phyloP scores from a whole-genome alignment of 2,888 invertebrate species.

The Aplocera efformata region DNA sequence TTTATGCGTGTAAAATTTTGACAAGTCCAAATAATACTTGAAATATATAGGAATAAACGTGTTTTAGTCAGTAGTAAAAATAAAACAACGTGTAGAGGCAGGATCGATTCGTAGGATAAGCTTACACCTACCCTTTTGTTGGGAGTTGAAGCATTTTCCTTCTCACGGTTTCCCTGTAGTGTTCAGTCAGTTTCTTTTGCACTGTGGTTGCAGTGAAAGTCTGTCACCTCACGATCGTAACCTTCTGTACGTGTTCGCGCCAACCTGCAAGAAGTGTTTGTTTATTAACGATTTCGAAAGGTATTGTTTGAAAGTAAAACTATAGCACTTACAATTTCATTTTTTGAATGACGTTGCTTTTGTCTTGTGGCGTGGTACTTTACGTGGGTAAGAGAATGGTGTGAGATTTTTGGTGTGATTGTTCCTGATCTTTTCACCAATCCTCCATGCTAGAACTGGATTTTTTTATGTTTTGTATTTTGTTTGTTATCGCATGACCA shows the following conservation, averaged over 20 bases:
- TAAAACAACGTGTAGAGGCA: too few relatives aligned
- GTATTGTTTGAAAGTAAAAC: slow-evolving; percentile 28
- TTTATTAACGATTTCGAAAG: slow-evolving; percentile 47
- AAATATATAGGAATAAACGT: too few relatives aligned
- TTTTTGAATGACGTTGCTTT: slow-evolving; percentile 4
- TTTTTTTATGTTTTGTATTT: too few relatives aligned
- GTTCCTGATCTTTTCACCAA: too few relatives aligned
- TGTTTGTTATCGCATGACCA: too few relatives aligned
- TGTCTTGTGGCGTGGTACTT: neutral
- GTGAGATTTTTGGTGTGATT: too few relatives aligned
- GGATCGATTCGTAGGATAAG: too few relatives aligned
- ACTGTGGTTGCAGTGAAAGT: slow-evolving; percentile 58
- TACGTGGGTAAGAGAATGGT: too few relatives aligned
- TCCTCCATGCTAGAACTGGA: too few relatives aligned
- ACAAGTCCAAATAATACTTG: too few relatives aligned
- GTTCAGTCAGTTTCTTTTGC: slow-evolving; percentile 57
- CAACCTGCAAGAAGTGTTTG: slow-evolving; percentile 55
- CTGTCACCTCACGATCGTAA: slow-evolving; percentile 59
- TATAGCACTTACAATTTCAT: slow-evolving; percentile 8
- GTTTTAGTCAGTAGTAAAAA: too few relatives aligned
- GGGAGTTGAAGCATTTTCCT: slow-evolving; percentile 31
- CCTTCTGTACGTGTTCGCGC: slow-evolving; percentile 55
- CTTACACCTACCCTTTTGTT: slow-evolving; percentile 24
- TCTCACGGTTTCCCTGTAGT: slow-evolving; percentile 14
- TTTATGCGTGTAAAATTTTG: too few relatives aligned